Base-by-base conservation (phyloP, 2,113 vertebrate species). In the Hippoglossus stenolepis region DNA sequence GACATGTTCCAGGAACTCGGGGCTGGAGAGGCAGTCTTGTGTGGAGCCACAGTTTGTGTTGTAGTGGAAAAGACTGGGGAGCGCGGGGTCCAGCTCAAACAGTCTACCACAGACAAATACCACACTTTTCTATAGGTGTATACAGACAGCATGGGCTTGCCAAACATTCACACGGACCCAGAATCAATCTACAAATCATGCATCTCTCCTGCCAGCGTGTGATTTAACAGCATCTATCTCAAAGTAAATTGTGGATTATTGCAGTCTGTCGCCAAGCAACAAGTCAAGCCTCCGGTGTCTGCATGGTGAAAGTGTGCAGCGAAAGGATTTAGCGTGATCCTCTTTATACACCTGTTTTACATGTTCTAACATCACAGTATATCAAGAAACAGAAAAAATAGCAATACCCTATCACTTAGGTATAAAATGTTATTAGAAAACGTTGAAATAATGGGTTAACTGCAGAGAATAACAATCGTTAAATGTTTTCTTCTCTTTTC, bases 1-100 rank as follows among this genome's bases (percentile, higher is more conserved):
- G 87, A 99, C 94, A 86, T 98, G 97, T 64, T 97, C 97, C 91
- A 97, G 91, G 90, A 99, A 98, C 91, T 96, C 96, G 0, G 96
- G 96, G 72, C 95, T 96, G 5, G 96, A 95, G 35, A 99, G 95
- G 78, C 96, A 98, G 85, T 97, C 97, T 85, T 96, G 94, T 11
- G 94, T 91, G 72, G 94, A 96, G 83, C 94, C 91, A 91, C 96
- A 97, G 80, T 95, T 95, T 87, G 95, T 95, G 57, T 94, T 96
- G 85, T 98, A 98, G 90, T 95, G 93, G 93, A 98, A 99, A 83
- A 98, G 96, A 73, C 85, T 91, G 85, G 97, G 93, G 49, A 99
- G 93, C 24, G 89, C 93, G 13, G 97, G 97, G 70, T 98, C 96
- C 94, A 98, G 90, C 87, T 97, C 95, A 93, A 99, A 97, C 70